These are phyloP conservation scores for Melieria crassipennis DNA, from an alignment of 2,888 invertebrate species.

Conservation along the genomic window DNA sequence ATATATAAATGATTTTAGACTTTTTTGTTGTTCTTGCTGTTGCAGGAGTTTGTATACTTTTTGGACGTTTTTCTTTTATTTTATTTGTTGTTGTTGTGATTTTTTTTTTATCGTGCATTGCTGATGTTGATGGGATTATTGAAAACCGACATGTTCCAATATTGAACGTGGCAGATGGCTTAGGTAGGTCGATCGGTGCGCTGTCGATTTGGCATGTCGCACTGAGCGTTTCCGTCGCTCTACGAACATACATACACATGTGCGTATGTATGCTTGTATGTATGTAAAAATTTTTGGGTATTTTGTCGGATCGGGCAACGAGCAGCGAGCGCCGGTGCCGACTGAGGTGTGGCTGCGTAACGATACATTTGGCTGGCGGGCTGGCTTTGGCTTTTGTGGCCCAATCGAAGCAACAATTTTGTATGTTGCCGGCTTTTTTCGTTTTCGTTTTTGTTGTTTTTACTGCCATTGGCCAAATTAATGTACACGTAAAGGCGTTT, in stretches of 20 bases:
- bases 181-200: slow-evolving; percentile 15
- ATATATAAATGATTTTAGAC: slow-evolving; percentile 15
- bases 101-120: slow-evolving; percentile 3
- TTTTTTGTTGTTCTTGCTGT: slow-evolving; percentile 3
- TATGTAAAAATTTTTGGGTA: neutral
- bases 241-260: neutral
- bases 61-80: neutral
- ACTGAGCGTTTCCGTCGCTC: neutral
- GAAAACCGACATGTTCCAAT: slow-evolving; percentile 44
- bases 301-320: no score
- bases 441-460: neutral
- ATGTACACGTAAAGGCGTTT: slow-evolving; percentile 33
- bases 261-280: neutral
- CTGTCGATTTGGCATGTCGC: neutral
- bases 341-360: neutral
- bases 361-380: neutral
- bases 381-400: neutral
- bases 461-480: slow-evolving; percentile 21
- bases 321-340: neutral
- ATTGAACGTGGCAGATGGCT: slow-evolving; percentile 43
- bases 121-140: slow-evolving; percentile 48
- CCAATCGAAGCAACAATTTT: slow-evolving; percentile 9
- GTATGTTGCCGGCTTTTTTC: neutral
- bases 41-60: neutral
- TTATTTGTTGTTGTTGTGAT: slow-evolving; percentile 23